Evolutionary conservation across 2,888 invertebrate species (phyloP).

Genomic region (Leucophora obtusa): DNA sequence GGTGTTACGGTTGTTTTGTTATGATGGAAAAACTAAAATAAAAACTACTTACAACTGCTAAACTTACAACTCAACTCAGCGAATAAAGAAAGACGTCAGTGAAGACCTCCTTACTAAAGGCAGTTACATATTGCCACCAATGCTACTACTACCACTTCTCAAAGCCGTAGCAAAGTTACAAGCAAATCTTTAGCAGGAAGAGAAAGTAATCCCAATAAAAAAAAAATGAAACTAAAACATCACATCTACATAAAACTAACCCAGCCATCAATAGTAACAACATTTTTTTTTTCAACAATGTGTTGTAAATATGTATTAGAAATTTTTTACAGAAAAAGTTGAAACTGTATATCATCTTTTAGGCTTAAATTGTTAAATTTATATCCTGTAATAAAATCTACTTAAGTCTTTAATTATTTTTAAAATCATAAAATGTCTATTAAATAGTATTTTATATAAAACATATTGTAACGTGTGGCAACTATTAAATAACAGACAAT

Average conservation of each 20-base stretch:
- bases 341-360: neutral
- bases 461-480: too few species aligned
- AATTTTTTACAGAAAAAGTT: neutral
- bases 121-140: neutral
- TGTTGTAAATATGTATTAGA: neutral
- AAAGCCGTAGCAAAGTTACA: neutral
- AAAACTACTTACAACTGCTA: neutral
- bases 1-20: constrained; percentile 22
- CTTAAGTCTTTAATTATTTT: too few species aligned
- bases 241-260: neutral
- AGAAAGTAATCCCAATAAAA: constrained; percentile 61
- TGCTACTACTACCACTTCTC: neutral
- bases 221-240: constrained; percentile 19
- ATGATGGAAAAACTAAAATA: neutral
- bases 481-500: too few species aligned
- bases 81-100: neutral
- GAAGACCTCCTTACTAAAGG: neutral
- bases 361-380: too few species aligned
- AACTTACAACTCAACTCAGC: neutral
- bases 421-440: too few species aligned
- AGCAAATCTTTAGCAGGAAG: constrained; percentile 58
- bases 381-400: too few species aligned
- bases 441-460: too few species aligned
- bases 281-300: neutral
- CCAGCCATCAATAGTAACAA: neutral